Percentiles rank a stretch among this genome's conserved stretches.
phyloP scores from a whole-genome alignment of 2,888 invertebrate species.

The Phaedon cochleariae region DNA sequence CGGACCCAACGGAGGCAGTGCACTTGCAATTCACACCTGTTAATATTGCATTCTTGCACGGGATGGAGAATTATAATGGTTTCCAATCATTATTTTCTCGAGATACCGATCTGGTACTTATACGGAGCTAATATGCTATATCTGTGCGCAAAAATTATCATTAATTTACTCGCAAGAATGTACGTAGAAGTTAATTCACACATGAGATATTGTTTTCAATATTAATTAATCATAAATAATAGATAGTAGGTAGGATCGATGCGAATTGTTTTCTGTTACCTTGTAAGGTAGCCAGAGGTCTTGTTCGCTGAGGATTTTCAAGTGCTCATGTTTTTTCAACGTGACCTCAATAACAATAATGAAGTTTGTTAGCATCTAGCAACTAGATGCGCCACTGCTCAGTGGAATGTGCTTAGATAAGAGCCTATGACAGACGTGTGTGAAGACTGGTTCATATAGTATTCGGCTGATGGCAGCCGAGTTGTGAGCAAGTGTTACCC shows the following conservation, averaged over 20 bases:
- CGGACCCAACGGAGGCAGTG: not conserved
- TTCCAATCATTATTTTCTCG: slow-evolving; percentile 31
- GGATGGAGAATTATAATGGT: slow-evolving; percentile 31
- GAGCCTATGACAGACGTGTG: too few species aligned
- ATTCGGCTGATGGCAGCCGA: too few species aligned
- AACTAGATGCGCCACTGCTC: too few species aligned
- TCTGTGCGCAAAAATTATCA: slow-evolving; percentile 22
- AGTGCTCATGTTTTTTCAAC: not conserved
- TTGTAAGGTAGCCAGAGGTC: not conserved
- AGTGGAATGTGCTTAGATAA: too few species aligned
- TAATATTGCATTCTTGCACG: slow-evolving; percentile 31
- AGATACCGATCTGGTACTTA: slow-evolving; percentile 26
- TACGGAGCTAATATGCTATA: slow-evolving; percentile 24
- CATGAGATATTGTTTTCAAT: slow-evolving; percentile 28
- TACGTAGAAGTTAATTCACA: slow-evolving; percentile 17
- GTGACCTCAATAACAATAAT: not conserved
- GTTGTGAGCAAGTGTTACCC: too few species aligned
- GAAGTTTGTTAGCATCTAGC: not conserved
- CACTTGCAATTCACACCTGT: slow-evolving; percentile 25
- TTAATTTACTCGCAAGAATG: slow-evolving; percentile 20
- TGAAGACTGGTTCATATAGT: too few species aligned
- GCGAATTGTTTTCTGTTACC: not conserved
- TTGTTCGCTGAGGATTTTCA: not conserved
- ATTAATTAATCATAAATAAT: slow-evolving; percentile 28
- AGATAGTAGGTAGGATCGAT: not conserved